These are phyloP conservation scores for Siniperca knerii DNA, from an alignment of 2,113 vertebrate species.

Conservation along the genomic window DNA sequence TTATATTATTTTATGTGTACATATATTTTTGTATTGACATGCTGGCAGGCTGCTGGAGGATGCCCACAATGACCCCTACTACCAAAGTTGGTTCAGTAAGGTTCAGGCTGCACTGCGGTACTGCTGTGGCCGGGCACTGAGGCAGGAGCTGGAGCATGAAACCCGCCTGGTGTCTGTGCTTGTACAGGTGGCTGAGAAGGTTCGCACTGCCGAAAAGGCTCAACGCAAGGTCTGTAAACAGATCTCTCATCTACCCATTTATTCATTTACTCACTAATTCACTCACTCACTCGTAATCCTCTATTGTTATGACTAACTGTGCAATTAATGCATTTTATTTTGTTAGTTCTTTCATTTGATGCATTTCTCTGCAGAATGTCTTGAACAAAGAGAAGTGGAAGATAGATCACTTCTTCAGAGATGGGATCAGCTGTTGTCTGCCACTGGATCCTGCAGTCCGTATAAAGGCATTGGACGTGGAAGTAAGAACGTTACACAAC, in stretches of 20 bases:
- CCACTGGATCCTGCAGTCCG: conserved; percentile 90
- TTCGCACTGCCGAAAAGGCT: conserved; percentile 84
- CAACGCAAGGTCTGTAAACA: conserved; percentile 86
- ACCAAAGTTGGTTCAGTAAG: conserved; percentile 92
- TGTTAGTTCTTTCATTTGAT: neutral
- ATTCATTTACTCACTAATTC: neutral
- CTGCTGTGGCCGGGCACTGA: conserved; percentile 90
- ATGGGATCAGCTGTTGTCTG: conserved; percentile 87
- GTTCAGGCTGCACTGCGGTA: conserved; percentile 89
- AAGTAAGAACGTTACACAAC: conserved; percentile 81
- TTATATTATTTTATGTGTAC: neutral
- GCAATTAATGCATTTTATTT: neutral
- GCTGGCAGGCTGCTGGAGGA: conserved; percentile 91
- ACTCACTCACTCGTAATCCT: neutral
- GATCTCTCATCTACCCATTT: neutral
- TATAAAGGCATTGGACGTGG: conserved; percentile 88
- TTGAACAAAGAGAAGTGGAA: conserved; percentile 84
- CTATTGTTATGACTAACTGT: neutral
- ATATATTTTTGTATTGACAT: neutral
- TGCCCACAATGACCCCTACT: conserved; percentile 86
- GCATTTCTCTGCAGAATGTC: conserved; percentile 78
- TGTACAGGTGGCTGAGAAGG: conserved; percentile 87
- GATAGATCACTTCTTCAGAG: conserved; percentile 88
- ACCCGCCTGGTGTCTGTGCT: conserved; percentile 86
- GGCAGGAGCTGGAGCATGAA: conserved; percentile 90